Evolutionary conservation across 2,113 vertebrate genomes (phyloP), one percentile per base, ranked within the genome.

Genomic region (Hiodon tergisus): DNA sequence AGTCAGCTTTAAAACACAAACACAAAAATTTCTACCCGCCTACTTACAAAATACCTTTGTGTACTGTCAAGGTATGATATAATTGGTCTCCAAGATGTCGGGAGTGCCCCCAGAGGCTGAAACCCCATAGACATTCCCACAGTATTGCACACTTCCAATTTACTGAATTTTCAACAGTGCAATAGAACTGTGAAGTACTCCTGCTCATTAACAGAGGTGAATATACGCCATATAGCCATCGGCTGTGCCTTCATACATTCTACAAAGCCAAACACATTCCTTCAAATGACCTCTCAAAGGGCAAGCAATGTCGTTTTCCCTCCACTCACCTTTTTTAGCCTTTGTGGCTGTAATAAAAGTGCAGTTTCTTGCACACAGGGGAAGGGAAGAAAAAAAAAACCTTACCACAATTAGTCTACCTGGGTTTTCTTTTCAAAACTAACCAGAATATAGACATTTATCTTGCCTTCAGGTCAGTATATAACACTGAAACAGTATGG

Each of bases 141-240:
- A 57, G 58, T 74, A 72, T 72, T 76, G 69, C 70, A 72, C 69
- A 69, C 67, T 53, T 60, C n/a, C 58, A 7, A 6, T 31, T 54
- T 67, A 66, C 62, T 55, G 47, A 67, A 46, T n/a, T 16, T 16
- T 66, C 50, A 72, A 67, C 54, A 68, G 13, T 72, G 62, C 7
- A 48, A 46, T 5, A 63, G 3, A 74, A 47, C 50, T n/a, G 17
- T 17, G 63, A 76, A 55, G 65, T 53, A 51, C 47, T 67, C 70
- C 5, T 13, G 4, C 16, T 4, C 48, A 50, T 14, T 62, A 31
- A 76, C 14, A 52, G 63, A 63, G 3, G 4, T 51, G 47, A 54
- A 8, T 57, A 63, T 16, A 9, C 31, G 31, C 59, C 47, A 51
- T 11, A 62, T 50, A 71, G 71, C 11, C 62, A 61, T 14, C 46